Conservation (phyloP, 2,797 vertebrate genomes). For the Cynopterus sphinx region DNA sequence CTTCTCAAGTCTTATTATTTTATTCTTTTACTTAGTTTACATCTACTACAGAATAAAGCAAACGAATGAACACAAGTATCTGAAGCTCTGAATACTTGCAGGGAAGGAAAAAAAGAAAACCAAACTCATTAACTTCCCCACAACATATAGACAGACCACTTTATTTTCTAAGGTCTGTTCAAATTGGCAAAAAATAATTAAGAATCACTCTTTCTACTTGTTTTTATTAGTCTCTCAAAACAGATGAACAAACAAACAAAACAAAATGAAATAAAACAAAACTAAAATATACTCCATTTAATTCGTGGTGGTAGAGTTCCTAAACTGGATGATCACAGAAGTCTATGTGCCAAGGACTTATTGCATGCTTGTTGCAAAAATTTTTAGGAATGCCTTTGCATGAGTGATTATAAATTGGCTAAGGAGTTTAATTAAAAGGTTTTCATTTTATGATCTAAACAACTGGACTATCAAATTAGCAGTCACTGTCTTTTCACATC, state of each 20-base stretch:
- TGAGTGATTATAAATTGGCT: slow-evolving; percentile 68
- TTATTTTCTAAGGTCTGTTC: background rate
- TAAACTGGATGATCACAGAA: slow-evolving; percentile 34
- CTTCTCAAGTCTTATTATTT: background rate
- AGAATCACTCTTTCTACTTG: background rate
- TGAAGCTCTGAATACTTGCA: background rate
- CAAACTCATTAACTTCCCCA: background rate
- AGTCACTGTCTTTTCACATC: slow-evolving; percentile 64
- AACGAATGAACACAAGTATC: slow-evolving; percentile 36
- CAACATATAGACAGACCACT: background rate
- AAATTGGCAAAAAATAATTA: background rate
- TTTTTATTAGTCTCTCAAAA: background rate
- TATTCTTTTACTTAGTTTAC: background rate
- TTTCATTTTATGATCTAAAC: slow-evolving; percentile 71
- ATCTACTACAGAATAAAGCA: slow-evolving; percentile 53
- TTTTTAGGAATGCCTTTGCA: slow-evolving; percentile 71
- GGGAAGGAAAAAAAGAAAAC: background rate
- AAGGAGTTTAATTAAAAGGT: slow-evolving; percentile 56
- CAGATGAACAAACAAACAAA: too few species aligned
- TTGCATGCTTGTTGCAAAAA: background rate
- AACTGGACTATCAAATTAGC: slow-evolving; percentile 58
- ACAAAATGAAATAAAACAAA: background rate
- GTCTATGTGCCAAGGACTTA: background rate
- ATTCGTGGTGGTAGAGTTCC: background rate
- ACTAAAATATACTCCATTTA: background rate